These are phyloP conservation scores for Synergus laeviventris DNA, from an alignment of 2,888 invertebrate species.

Conservation along the genomic window DNA sequence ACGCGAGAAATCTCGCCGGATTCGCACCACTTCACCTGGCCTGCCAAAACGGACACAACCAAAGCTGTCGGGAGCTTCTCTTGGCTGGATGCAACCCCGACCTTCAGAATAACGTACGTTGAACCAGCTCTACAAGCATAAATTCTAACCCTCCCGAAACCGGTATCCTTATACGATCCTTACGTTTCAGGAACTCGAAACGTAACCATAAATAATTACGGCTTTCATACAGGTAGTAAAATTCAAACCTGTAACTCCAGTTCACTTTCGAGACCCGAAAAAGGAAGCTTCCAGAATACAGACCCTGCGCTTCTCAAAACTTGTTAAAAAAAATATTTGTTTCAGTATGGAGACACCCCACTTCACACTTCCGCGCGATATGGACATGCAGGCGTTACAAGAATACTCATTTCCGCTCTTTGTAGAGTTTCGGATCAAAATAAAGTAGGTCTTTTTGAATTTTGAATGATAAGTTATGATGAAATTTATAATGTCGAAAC, in stretches of 20 bases:
- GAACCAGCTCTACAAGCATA: neutral
- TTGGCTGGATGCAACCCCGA: conserved; percentile 92
- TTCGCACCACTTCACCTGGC: conserved; percentile 96
- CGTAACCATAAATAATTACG: conserved; percentile 37
- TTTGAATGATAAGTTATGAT: neutral
- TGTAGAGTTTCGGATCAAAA: conserved; percentile 93
- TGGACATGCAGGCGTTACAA: conserved; percentile 96
- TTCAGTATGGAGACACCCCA: conserved; percentile 94
- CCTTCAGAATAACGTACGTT: conserved; percentile 90
- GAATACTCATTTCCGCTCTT: conserved; percentile 94
- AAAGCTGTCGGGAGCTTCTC: conserved; percentile 91
- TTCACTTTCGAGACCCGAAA: neutral
- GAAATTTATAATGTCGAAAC: neutral
- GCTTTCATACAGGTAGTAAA: conserved; percentile 29
- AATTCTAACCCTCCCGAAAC: conserved; percentile 10
- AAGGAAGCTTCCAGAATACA: neutral
- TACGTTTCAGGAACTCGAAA: conserved; percentile 29
- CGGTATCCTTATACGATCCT: conserved; percentile 10
- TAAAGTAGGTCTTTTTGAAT: conserved; percentile 78
- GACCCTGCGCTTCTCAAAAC: neutral
- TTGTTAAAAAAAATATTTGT: conserved; percentile 44
- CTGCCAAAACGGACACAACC: conserved; percentile 98
- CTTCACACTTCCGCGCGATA: conserved; percentile 96
- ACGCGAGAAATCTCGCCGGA: conserved; percentile 88
- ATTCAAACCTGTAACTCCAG: conserved; percentile 19